Conservation (phyloP, 1,140 invertebrate genomes). For the Galleria mellonella region DNA sequence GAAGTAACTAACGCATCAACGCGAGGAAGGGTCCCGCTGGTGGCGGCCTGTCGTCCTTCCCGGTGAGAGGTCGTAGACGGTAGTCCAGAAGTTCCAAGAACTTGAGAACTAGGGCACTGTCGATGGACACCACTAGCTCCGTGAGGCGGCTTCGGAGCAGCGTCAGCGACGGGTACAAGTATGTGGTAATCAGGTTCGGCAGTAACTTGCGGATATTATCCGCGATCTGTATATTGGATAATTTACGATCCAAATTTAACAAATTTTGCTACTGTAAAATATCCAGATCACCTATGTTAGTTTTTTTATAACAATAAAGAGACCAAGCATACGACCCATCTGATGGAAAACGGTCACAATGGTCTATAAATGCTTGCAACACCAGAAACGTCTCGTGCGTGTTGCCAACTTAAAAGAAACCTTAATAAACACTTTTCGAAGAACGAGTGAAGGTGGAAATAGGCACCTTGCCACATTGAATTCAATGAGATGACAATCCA, state of each 20-base stretch:
- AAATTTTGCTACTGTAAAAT: slow-evolving; percentile 1
- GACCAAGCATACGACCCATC: too few relatives aligned
- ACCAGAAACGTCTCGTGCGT: too few relatives aligned
- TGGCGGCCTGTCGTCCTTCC: slow-evolving; percentile 75
- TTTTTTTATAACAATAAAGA: too few relatives aligned
- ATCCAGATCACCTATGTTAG: too few relatives aligned
- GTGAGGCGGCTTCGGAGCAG: slow-evolving; percentile 64
- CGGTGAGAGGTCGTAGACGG: slow-evolving; percentile 71
- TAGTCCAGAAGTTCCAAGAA: slow-evolving; percentile 77
- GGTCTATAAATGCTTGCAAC: too few relatives aligned
- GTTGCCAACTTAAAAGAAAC: too few relatives aligned
- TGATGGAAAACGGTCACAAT: too few relatives aligned
- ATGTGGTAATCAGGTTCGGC: slow-evolving; percentile 73
- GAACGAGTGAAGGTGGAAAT: too few relatives aligned
- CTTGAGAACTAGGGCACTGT: slow-evolving; percentile 75
- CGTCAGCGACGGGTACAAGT: slow-evolving; percentile 75
- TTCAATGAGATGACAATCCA: too few relatives aligned
- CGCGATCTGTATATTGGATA: slow-evolving; percentile 36
- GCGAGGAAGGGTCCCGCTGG: slow-evolving; percentile 62
- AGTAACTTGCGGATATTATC: slow-evolving; percentile 51
- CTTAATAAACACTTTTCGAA: too few relatives aligned
- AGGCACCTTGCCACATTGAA: too few relatives aligned
- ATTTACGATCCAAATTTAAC: neutral
- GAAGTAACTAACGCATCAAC: slow-evolving; percentile 75
- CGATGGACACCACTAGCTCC: slow-evolving; percentile 77